Conservation (phyloP, 23 tunicate species). For the Ascidia mentula region DNA sequence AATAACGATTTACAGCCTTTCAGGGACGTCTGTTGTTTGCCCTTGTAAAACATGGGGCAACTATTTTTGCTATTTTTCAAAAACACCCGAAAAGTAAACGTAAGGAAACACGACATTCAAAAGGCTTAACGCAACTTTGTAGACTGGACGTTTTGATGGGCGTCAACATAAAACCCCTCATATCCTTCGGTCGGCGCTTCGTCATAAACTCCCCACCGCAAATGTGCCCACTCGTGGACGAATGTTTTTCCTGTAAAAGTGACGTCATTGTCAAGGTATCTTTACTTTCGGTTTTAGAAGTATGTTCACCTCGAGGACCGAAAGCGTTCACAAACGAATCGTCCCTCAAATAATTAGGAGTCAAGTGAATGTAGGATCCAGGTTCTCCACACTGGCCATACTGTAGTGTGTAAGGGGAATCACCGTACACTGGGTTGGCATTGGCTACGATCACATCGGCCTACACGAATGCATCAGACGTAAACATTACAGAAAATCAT, state of each 20-base stretch:
- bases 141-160: background rate
- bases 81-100: too few relatives aligned
- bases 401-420: slow-evolving; percentile 57
- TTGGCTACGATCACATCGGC: slow-evolving; percentile 46
- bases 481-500: background rate
- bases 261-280: too few relatives aligned
- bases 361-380: slow-evolving; percentile 50
- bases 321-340: slow-evolving; percentile 24
- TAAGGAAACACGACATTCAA: background rate
- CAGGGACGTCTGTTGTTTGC: background rate
- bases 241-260: slow-evolving; percentile 40
- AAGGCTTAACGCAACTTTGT: background rate
- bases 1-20: background rate
- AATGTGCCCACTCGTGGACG: slow-evolving; percentile 82
- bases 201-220: slow-evolving; percentile 85
- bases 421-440: slow-evolving; percentile 44
- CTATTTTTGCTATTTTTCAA: too few relatives aligned
- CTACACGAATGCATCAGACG: background rate
- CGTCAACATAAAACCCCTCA: slow-evolving; percentile 47
- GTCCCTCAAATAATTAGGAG: slow-evolving; percentile 40
- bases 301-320: slow-evolving; percentile 64
- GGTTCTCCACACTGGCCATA: slow-evolving; percentile 48
- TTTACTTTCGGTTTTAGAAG: too few relatives aligned
- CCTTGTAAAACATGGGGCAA: too few relatives aligned
- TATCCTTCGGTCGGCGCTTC: slow-evolving; percentile 52